Conservation (phyloP, 2,113 vertebrate genomes). For the Pelecanus crispus region DNA sequence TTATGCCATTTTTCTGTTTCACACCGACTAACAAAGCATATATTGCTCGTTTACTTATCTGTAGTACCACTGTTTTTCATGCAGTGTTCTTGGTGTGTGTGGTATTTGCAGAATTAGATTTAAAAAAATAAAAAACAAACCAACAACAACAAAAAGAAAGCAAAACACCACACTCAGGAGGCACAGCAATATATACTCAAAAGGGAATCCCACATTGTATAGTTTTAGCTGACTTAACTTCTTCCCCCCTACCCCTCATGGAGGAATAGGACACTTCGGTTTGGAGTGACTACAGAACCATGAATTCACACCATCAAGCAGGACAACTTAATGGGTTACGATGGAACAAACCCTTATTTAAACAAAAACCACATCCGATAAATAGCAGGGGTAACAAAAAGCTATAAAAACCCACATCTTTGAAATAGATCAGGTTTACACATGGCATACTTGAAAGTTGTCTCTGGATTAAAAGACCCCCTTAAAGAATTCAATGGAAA, state of each 20-base stretch:
- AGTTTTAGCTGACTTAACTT: neutral
- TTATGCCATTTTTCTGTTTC: neutral
- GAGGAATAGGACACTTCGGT: neutral
- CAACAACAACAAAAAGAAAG: neutral
- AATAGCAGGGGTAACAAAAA: neutral
- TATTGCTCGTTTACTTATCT: neutral
- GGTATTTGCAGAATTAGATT: neutral
- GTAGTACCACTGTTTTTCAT: neutral
- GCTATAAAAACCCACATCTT: neutral
- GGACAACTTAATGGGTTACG: neutral
- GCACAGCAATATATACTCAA: neutral
- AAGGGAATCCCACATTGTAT: neutral
- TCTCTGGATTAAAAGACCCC: neutral
- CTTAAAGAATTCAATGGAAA: neutral
- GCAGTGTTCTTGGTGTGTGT: neutral
- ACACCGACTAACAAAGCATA: neutral
- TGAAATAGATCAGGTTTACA: neutral
- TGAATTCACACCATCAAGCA: neutral
- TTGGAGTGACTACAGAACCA: neutral
- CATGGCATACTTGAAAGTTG: neutral
- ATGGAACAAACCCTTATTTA: neutral
- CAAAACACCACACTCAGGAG: neutral
- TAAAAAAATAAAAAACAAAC: neutral
- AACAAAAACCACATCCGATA: accelerated
- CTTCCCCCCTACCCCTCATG: accelerated